phyloP scores from a whole-genome alignment of 2,797 vertebrate genomes.

The Artibeus lituratus region DNA sequence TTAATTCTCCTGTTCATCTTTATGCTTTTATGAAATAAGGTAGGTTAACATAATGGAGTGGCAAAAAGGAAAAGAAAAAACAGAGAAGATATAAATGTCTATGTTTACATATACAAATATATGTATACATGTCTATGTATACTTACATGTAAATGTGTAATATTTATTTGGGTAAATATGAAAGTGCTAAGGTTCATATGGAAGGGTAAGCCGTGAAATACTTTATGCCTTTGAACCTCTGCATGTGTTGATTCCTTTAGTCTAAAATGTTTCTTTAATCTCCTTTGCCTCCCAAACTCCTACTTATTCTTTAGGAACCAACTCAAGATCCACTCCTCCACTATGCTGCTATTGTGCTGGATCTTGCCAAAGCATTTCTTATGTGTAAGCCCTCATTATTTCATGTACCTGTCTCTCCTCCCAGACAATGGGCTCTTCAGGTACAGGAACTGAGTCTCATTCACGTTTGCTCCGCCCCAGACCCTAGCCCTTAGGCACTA shows the following conservation, averaged over 20 bases:
- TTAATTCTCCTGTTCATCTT: neutral
- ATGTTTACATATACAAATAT: neutral
- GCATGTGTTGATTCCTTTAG: neutral
- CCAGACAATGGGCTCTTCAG: constrained; percentile 48
- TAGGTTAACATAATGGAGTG: neutral
- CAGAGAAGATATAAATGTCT: neutral
- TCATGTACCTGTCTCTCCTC: neutral
- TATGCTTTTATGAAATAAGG: neutral
- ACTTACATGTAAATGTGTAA: neutral
- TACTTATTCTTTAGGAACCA: constrained; percentile 4
- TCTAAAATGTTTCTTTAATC: neutral
- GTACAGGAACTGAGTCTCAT: constrained; percentile 37
- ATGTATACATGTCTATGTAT: neutral
- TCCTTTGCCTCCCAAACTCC: neutral
- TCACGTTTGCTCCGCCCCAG: constrained; percentile 11
- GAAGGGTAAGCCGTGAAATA: neutral
- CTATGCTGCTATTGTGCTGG: neutral
- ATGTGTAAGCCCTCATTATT: neutral
- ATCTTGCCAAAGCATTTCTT: neutral
- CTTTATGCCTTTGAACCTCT: neutral
- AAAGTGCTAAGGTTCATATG: neutral
- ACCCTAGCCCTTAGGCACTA: constrained; percentile 56
- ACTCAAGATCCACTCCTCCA: neutral
- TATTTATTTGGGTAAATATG: neutral
- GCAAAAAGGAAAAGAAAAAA: neutral